Percentiles rank a stretch among this genome's conserved stretches.
Conservation (phyloP, 2,888 invertebrate species). For the Volucella bombylans region DNA sequence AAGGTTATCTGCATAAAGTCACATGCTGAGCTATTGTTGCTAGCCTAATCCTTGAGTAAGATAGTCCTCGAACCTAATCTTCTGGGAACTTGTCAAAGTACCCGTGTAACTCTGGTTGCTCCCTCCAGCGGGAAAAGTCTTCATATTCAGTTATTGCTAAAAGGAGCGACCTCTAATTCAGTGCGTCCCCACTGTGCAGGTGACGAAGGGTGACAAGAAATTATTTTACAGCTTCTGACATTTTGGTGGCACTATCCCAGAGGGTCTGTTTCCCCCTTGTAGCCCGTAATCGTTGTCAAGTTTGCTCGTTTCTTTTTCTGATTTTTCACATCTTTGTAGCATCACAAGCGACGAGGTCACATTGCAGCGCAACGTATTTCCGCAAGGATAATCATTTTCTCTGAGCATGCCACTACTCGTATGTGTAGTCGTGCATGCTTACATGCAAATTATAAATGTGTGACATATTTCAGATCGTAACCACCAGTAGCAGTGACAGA, state of each 20-base stretch:
- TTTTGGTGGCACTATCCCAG: conserved; percentile 15
- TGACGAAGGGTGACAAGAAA: conserved; percentile 45
- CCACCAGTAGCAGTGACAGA: conserved; percentile 22
- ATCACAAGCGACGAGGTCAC: conserved; percentile 44
- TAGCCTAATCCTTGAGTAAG: too few relatives aligned
- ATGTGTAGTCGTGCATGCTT: conserved; percentile 53
- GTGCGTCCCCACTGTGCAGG: conserved; percentile 9
- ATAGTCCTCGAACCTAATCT: too few relatives aligned
- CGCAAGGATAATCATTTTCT: conserved; percentile 66
- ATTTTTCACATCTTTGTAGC: conserved; percentile 56
- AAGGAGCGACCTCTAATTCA: conserved; percentile 8
- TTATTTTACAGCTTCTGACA: conserved; percentile 52
- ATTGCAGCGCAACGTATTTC: conserved; percentile 65
- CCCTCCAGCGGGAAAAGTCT: not conserved
- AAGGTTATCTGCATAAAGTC: too few relatives aligned
- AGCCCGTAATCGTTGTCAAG: not conserved
- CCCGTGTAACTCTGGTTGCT: not conserved
- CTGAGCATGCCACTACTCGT: conserved; percentile 21
- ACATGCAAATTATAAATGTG: conserved; percentile 70
- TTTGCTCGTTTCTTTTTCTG: conserved; percentile 15
- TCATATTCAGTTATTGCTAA: not conserved
- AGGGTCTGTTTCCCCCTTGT: not conserved
- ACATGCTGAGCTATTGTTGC: too few relatives aligned
- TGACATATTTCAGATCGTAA: conserved; percentile 64
- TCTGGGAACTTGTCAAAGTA: not conserved